These are phyloP conservation scores for Anas platyrhynchos DNA, from an alignment of 2,113 vertebrate species.

Conservation along the genomic window DNA sequence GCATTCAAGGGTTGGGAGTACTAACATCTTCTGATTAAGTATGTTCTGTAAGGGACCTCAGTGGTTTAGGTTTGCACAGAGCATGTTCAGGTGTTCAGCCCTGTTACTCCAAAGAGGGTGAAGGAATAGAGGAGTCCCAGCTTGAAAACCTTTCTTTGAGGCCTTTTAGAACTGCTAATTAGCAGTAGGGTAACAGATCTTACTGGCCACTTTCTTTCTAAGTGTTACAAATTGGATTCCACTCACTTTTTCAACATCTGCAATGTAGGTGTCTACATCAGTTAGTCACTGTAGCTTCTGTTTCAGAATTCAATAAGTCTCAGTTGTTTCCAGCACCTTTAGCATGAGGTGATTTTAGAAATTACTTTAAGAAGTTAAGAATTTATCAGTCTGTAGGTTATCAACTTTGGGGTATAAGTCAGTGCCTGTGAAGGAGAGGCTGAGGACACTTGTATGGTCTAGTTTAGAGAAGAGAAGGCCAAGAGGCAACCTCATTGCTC, in stretches of 20 bases:
- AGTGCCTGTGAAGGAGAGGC: neutral
- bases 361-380: neutral
- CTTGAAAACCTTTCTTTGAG: neutral
- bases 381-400: neutral
- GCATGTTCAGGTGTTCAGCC: neutral
- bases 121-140: neutral
- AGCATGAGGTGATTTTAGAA: neutral
- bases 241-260: neutral
- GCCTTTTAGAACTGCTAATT: neutral
- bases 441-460: neutral
- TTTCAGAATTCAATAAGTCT: neutral
- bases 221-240: neutral
- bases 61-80: neutral
- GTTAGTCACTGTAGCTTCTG: neutral
- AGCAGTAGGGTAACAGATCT: neutral
- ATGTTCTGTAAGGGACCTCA: neutral
- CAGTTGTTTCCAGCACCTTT: neutral
- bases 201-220: rapidly evolving
- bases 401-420: neutral
- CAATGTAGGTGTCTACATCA: neutral
- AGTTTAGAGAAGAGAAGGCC: too few species aligned
- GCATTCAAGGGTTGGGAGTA: too few species aligned
- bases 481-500: too few species aligned
- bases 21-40: neutral
- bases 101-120: neutral